A percentile compares a stretch with the other conserved stretches of the same genome.
phyloP scores from a whole-genome alignment of 92 coral and sea anemone genomes.

The Blastomussa wellsi region DNA sequence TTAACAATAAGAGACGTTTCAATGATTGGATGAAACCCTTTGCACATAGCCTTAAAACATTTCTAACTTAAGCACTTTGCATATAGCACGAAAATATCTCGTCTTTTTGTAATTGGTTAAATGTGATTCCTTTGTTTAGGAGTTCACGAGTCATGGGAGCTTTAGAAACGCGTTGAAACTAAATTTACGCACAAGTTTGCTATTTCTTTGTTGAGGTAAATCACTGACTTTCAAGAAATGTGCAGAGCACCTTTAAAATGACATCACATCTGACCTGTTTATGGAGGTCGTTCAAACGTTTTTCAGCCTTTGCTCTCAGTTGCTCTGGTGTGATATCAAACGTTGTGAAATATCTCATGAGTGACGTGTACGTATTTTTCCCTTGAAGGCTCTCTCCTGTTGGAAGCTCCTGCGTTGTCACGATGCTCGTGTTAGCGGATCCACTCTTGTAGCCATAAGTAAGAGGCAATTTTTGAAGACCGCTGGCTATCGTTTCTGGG shows the following conservation, averaged over 20 bases:
- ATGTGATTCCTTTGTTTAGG: neutral
- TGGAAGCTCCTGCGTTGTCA: conserved; percentile 55
- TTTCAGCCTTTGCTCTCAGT: conserved; percentile 39
- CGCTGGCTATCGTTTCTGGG: conserved; percentile 69
- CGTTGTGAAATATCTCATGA: conserved; percentile 64
- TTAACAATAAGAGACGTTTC: too few relatives aligned
- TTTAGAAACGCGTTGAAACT: neutral
- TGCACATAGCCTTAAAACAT: too few relatives aligned
- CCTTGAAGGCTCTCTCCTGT: conserved; percentile 69
- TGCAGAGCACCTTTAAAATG: neutral
- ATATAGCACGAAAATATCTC: too few relatives aligned
- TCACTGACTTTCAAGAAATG: neutral
- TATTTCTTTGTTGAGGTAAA: neutral
- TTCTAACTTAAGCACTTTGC: too few relatives aligned
- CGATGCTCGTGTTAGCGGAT: conserved; percentile 16
- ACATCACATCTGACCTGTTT: neutral
- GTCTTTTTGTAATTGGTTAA: neutral
- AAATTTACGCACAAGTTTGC: too few relatives aligned
- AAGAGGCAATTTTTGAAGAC: conserved; percentile 71
- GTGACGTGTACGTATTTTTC: conserved; percentile 26
- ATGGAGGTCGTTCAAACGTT: conserved; percentile 24
- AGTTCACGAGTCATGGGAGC: neutral
- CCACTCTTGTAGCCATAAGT: conserved; percentile 52
- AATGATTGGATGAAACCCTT: too few relatives aligned
- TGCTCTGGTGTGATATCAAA: conserved; percentile 56